A percentile compares a stretch with the other conserved stretches of the same genome.
These are phyloP conservation scores for Synanthedon myopaeformis DNA, from an alignment of 2,888 invertebrate genomes.

Conservation along the genomic window DNA sequence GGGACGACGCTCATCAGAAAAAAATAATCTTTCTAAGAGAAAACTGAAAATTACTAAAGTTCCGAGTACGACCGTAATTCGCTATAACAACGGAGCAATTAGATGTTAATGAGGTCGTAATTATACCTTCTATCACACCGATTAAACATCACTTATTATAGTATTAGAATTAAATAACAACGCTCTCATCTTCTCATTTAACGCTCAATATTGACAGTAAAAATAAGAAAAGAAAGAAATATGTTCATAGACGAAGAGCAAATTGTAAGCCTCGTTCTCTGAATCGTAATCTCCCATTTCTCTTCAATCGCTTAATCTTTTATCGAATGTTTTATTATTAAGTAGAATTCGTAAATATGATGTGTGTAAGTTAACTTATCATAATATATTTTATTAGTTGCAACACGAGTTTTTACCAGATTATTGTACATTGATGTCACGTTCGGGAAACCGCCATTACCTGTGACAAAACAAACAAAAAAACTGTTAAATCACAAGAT, in stretches of 20 bases:
- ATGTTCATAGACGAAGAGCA: no score
- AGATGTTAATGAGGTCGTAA: slow-evolving; percentile 4
- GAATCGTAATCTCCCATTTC: no score
- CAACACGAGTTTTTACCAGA: background rate
- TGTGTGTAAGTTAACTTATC: background rate
- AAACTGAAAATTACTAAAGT: slow-evolving; percentile 21
- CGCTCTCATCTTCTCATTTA: no score
- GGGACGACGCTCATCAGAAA: no score
- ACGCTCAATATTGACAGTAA: no score
- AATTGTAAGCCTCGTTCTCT: no score
- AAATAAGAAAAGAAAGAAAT: no score
- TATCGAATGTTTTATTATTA: no score
- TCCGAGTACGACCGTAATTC: slow-evolving; percentile 24
- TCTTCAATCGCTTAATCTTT: no score
- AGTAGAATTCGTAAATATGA: no score
- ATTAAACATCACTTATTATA: no score
- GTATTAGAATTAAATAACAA: no score
- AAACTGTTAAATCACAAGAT: background rate
- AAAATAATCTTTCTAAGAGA: slow-evolving; percentile 13
- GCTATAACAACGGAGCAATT: slow-evolving; percentile 20
- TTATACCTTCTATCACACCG: background rate
- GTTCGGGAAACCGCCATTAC: slow-evolving; percentile 1
- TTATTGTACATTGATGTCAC: background rate
- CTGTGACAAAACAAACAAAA: slow-evolving; percentile 5
- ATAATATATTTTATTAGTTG: background rate